Conservation (phyloP, 2,888 invertebrate genomes). For the Bombylius discolor region DNA sequence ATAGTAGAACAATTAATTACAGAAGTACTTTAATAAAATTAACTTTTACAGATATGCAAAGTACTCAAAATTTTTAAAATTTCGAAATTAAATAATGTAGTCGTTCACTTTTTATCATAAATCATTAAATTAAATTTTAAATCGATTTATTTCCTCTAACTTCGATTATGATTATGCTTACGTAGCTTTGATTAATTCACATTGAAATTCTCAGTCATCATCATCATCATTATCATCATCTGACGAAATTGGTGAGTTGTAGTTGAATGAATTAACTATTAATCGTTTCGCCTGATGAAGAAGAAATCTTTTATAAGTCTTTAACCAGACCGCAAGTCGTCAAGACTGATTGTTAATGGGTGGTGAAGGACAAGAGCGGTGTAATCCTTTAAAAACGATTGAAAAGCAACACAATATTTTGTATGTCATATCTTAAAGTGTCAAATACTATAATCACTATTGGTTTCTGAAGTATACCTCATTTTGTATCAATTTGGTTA, state of each 20-base stretch:
- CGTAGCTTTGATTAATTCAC: background rate
- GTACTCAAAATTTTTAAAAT: too few species aligned
- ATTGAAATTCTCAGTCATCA: background rate
- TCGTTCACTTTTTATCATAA: too few species aligned
- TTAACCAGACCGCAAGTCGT: background rate
- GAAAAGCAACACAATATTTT: background rate
- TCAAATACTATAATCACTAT: conserved; percentile 1
- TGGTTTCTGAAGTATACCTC: background rate
- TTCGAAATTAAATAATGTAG: too few species aligned
- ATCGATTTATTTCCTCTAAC: too few species aligned
- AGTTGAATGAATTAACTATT: conserved; percentile 3
- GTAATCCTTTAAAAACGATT: background rate
- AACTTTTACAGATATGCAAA: too few species aligned
- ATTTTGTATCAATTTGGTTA: conserved; percentile 11
- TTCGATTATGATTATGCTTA: too few species aligned
- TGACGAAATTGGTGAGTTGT: background rate
- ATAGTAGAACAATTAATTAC: too few species aligned
- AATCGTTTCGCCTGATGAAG: background rate
- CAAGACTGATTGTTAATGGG: background rate
- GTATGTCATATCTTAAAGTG: conserved; percentile 2
- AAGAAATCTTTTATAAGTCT: background rate
- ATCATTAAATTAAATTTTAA: too few species aligned
- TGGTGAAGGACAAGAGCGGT: background rate
- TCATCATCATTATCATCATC: background rate
- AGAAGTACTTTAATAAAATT: too few species aligned